Evolutionary conservation across 2,888 invertebrate species (phyloP).

Genomic region (Trichopria drosophilae): DNA sequence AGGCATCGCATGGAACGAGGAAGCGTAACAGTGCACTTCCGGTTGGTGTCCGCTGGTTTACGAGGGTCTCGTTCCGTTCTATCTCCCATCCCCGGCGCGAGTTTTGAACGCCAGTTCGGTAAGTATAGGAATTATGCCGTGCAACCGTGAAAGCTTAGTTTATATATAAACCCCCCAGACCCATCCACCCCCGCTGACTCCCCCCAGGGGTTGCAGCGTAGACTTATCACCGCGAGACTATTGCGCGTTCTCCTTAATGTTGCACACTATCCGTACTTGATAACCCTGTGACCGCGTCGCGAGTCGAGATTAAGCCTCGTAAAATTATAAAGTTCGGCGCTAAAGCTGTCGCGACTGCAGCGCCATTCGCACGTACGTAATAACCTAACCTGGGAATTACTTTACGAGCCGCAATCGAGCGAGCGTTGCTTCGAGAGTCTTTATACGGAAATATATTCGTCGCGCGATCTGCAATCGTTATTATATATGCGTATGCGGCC

Average conservation of each 20-base stretch:
- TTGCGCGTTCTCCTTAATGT: conserved; percentile 30
- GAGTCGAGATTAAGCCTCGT: conserved; percentile 42
- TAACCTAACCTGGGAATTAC: conserved; percentile 45
- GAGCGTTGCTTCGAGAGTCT: conserved; percentile 28
- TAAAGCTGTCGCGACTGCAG: conserved; percentile 40
- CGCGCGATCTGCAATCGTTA: too few relatives aligned
- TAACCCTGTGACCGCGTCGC: conserved; percentile 29
- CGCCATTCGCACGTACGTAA: conserved; percentile 46
- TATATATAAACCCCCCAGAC: conserved; percentile 30
- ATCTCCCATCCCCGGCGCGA: conserved; percentile 19
- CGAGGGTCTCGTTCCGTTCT: conserved; percentile 28
- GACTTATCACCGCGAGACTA: conserved; percentile 32
- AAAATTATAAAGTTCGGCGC: conserved; percentile 50
- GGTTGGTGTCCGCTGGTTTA: conserved; percentile 31
- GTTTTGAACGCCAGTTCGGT: conserved; percentile 14
- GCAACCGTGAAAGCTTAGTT: conserved; percentile 31
- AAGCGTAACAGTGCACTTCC: not conserved
- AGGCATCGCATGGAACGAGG: not conserved
- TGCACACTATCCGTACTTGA: conserved; percentile 24
- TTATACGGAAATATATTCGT: too few relatives aligned
- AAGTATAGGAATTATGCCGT: conserved; percentile 33
- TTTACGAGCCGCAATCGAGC: conserved; percentile 44
- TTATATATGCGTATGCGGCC: too few relatives aligned
- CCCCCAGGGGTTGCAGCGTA: too few relatives aligned
- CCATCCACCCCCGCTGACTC: too few relatives aligned